Evolutionary conservation across 1,140 invertebrate genomes (phyloP).

Genomic region (Pantala flavescens): DNA sequence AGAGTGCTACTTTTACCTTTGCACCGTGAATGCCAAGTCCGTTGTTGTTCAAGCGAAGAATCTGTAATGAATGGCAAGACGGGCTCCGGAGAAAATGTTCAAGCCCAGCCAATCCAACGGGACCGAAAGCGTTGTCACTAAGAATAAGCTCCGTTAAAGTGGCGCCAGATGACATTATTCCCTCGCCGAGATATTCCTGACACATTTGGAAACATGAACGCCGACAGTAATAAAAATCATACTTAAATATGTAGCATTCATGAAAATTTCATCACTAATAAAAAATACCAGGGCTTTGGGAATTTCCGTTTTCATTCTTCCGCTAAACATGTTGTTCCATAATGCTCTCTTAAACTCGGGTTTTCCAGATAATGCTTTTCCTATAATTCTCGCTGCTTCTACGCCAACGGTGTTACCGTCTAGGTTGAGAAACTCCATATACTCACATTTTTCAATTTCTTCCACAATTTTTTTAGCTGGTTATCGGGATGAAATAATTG

Average conservation of each 20-base stretch:
- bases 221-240: no score
- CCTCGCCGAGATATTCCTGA: slow-evolving; percentile 65
- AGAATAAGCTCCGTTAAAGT: slow-evolving; percentile 78
- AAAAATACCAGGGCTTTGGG: slow-evolving; percentile 65
- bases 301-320: slow-evolving; percentile 89
- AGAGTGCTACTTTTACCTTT: slow-evolving; percentile 39
- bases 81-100: slow-evolving; percentile 72
- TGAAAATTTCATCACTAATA: not conserved
- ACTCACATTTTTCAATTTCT: not conserved
- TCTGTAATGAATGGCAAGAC: slow-evolving; percentile 70
- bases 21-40: slow-evolving; percentile 88
- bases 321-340: slow-evolving; percentile 96
- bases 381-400: slow-evolving; percentile 73
- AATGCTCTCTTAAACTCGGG: slow-evolving; percentile 66
- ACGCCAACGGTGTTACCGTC: slow-evolving; percentile 91
- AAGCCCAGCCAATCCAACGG: slow-evolving; percentile 84
- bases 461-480: not conserved
- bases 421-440: slow-evolving; percentile 48
- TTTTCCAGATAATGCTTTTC: slow-evolving; percentile 63
- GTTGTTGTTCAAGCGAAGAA: slow-evolving; percentile 86
- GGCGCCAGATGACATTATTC: slow-evolving; percentile 67
- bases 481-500: not conserved
- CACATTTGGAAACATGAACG: slow-evolving; percentile 24
- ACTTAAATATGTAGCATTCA: not conserved
- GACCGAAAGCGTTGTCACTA: slow-evolving; percentile 97